A percentile compares a stretch with the other conserved stretches of the same genome.
Conservation (phyloP, 2,797 vertebrate genomes). For the Spinus pinus region DNA sequence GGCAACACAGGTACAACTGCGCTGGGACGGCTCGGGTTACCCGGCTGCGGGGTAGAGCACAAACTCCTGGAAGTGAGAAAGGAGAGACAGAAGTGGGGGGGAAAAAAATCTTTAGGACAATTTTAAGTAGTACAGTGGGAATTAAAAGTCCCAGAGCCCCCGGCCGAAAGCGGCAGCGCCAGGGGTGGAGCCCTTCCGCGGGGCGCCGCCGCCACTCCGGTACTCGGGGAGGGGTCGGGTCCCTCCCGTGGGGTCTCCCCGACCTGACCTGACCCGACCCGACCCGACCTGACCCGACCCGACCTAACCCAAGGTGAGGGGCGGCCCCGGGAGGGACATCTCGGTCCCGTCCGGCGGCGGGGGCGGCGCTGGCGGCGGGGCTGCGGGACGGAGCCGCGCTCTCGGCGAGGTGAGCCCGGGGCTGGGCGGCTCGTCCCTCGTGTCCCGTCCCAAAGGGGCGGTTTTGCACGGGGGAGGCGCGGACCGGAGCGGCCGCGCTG, state of each 20-base stretch:
- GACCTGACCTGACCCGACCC: rapidly evolving
- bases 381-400: not conserved
- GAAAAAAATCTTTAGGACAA: rapidly evolving
- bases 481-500: not conserved
- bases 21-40: rapidly evolving
- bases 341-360: not conserved
- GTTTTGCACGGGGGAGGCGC: rapidly evolving
- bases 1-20: rapidly evolving
- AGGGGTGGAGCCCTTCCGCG: not conserved
- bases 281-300: too few species aligned
- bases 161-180: not conserved
- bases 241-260: not conserved
- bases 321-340: not conserved
- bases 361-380: not conserved
- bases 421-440: not conserved
- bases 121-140: rapidly evolving
- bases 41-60: not conserved
- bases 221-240: not conserved
- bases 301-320: too few species aligned
- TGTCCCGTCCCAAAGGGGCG: not conserved
- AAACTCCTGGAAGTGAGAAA: not conserved
- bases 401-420: not conserved
- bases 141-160: not conserved
- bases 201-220: not conserved
- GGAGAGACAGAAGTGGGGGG: not conserved